These are phyloP conservation scores for Atherinosoma microstoma DNA, from an alignment of 2,797 vertebrate genomes.

Conservation along the genomic window DNA sequence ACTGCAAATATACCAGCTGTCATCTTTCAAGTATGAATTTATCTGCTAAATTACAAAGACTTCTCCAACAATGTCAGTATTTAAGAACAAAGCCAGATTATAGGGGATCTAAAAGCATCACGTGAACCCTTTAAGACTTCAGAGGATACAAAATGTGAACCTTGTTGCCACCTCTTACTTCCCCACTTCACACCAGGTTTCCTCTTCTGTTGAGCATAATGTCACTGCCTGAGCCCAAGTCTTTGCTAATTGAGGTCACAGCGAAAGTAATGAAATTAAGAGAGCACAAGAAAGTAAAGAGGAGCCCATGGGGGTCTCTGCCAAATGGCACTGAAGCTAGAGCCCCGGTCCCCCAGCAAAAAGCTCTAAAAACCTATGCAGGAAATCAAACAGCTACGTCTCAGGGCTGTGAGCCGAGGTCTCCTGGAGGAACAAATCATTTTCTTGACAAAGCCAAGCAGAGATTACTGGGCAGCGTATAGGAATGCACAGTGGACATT, in stretches of 20 bases:
- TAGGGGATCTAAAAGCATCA: conserved; percentile 24
- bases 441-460: conserved; percentile 81
- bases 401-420: conserved; percentile 80
- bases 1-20: conserved; percentile 11
- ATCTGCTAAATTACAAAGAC: conserved; percentile 4
- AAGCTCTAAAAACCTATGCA: conserved; percentile 75
- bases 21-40: conserved; percentile 4
- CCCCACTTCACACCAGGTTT: conserved; percentile 52
- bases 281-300: conserved; percentile 75
- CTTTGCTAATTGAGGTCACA: conserved; percentile 84
- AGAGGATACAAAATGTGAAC: conserved; percentile 45
- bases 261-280: conserved; percentile 83
- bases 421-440: conserved; percentile 82
- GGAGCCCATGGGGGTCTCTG: conserved; percentile 67
- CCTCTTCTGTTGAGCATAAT: conserved; percentile 59
- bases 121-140: conserved; percentile 29
- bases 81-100: conserved; percentile 35
- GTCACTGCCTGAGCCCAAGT: conserved; percentile 64
- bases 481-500: conserved; percentile 80
- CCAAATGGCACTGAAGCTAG: conserved; percentile 71
- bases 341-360: conserved; percentile 68
- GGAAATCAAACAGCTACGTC: conserved; percentile 82
- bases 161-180: conserved; percentile 46
- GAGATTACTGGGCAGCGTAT: conserved; percentile 79
- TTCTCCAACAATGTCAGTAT: conserved; percentile 18